Evolutionary conservation across 2,888 invertebrate genomes (phyloP).

Genomic region (Chorisops tibialis): DNA sequence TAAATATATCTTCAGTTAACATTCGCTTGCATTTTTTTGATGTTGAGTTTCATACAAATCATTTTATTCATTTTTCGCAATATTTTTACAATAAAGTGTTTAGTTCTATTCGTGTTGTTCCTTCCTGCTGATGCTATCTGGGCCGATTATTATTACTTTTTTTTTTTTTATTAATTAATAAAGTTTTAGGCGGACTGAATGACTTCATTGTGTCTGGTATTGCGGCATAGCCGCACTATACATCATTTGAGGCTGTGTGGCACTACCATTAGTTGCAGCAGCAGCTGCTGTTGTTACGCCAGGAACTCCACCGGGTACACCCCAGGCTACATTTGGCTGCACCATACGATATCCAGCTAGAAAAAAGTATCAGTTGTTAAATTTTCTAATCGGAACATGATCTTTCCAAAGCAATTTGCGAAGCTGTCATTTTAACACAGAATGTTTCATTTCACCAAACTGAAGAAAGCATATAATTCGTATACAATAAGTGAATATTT

Average conservation of each 20-base stretch:
- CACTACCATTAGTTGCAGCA: conserved; percentile 56
- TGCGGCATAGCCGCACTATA: conserved; percentile 71
- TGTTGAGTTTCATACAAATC: no score
- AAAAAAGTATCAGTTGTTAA: conserved; percentile 21
- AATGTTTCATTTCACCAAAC: no score
- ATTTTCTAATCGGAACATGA: not conserved
- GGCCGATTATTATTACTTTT: not conserved
- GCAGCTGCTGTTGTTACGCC: conserved; percentile 53
- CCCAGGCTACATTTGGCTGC: conserved; percentile 55
- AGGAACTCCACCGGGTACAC: conserved; percentile 55
- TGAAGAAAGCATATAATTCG: no score
- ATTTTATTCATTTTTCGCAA: no score
- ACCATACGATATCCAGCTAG: conserved; percentile 62
- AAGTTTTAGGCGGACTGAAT: conserved; percentile 25
- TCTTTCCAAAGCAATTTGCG: conserved; percentile 42
- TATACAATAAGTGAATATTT: no score
- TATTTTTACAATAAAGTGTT: no score
- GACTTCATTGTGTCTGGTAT: conserved; percentile 78
- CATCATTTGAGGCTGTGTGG: conserved; percentile 62
- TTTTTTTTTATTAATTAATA: conserved; percentile 11
- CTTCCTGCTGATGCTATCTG: not conserved
- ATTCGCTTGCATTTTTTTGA: not conserved
- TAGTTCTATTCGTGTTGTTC: no score
- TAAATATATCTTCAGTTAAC: conserved; percentile 15
- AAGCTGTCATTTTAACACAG: no score